Conservation (phyloP, 2,797 vertebrate genomes). For the Phataginus tetradactyla region DNA sequence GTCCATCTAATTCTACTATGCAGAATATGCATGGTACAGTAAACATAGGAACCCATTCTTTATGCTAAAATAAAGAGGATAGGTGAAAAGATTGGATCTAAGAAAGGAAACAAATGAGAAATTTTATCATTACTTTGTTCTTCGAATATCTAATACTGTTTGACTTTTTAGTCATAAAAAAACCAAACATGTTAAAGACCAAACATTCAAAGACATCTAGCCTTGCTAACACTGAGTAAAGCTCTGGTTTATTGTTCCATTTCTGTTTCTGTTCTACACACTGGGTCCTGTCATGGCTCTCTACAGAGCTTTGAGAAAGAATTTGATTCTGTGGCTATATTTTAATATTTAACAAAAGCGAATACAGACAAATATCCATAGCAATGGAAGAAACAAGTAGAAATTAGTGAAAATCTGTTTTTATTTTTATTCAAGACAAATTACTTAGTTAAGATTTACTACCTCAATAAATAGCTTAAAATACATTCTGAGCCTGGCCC, state of each 20-base stretch:
- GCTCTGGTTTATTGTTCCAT: background rate
- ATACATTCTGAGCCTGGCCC: background rate
- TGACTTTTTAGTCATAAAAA: conserved; percentile 50
- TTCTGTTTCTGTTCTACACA: background rate
- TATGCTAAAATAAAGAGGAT: conserved; percentile 45
- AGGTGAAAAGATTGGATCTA: conserved; percentile 23
- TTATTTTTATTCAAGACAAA: conserved; percentile 49
- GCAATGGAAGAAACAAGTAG: conserved; percentile 28
- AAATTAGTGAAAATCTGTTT: conserved; percentile 51
- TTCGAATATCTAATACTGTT: conserved; percentile 25
- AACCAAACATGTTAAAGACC: conserved; percentile 14
- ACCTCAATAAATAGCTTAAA: background rate
- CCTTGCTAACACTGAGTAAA: background rate
- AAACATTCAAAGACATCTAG: conserved; percentile 4
- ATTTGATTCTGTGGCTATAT: conserved; percentile 23
- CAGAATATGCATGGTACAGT: background rate
- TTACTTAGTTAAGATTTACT: conserved; percentile 52
- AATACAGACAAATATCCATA: conserved; percentile 43
- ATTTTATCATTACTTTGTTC: conserved; percentile 30
- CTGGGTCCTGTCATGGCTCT: background rate
- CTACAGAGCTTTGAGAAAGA: conserved; percentile 20
- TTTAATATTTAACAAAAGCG: conserved; percentile 53
- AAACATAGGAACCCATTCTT: background rate
- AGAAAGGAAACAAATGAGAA: conserved; percentile 71
- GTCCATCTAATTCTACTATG: conserved; percentile 47